Evolutionary conservation across 2,113 vertebrate species (phyloP).

Genomic region (Tonatia bakeri): DNA sequence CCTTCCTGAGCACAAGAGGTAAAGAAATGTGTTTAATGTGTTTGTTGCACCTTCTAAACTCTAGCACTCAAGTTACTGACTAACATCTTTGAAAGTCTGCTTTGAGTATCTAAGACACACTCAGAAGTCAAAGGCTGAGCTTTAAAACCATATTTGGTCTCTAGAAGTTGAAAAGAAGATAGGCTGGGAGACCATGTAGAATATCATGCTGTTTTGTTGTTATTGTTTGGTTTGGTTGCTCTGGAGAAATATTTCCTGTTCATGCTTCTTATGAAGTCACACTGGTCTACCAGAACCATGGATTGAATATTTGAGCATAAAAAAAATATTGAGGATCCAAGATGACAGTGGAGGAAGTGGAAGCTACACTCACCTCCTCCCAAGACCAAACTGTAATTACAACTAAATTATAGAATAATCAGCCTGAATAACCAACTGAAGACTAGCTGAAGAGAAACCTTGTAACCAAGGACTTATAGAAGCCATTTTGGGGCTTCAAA

Average conservation of each 20-base stretch:
- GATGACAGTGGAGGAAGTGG: too few species aligned
- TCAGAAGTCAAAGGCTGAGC: neutral
- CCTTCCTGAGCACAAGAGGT: neutral
- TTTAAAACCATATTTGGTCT: slow-evolving; percentile 28
- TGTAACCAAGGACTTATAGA: too few species aligned
- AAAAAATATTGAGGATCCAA: neutral
- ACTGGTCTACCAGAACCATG: neutral
- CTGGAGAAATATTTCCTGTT: neutral
- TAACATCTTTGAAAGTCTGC: neutral
- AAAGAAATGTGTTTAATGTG: neutral
- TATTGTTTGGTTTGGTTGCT: neutral
- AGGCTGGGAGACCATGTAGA: neutral
- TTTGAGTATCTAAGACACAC: neutral
- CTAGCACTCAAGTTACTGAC: neutral
- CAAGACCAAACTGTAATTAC: too few species aligned
- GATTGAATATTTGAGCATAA: neutral
- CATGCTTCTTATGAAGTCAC: neutral
- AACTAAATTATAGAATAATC: too few species aligned
- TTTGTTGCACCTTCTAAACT: neutral
- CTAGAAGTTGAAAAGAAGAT: neutral
- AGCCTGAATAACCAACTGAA: too few species aligned
- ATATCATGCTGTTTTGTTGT: neutral
- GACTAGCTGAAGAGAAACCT: too few species aligned
- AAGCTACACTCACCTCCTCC: too few species aligned
- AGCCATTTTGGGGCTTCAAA: too few species aligned